Conservation (phyloP, 2,797 vertebrate genomes). For the Hylomyscus alleni region DNA sequence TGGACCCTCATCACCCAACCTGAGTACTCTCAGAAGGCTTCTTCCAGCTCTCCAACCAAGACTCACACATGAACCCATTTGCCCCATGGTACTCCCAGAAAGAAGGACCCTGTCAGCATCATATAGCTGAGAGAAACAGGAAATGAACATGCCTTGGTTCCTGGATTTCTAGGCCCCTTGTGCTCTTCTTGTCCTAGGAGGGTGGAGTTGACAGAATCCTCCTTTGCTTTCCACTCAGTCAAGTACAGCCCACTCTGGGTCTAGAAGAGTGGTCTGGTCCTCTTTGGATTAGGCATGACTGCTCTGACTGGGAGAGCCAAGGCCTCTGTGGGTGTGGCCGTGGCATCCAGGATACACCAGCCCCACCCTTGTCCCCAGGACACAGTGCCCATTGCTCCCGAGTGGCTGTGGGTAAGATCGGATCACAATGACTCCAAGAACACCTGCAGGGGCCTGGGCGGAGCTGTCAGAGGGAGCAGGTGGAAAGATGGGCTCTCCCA, state of each 20-base stretch:
- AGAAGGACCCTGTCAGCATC: background rate
- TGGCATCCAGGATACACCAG: background rate
- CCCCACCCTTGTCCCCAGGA: background rate
- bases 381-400: background rate
- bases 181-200: background rate
- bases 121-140: background rate
- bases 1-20: background rate
- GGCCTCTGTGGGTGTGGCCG: background rate
- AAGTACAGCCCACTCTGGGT: background rate
- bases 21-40: background rate
- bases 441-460: background rate
- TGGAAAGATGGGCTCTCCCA: conserved; percentile 41
- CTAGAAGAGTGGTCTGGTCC: background rate
- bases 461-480: background rate
- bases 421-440: conserved; percentile 67
- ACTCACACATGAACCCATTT: background rate
- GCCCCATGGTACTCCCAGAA: background rate
- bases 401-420: background rate
- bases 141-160: background rate
- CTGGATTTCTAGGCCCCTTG: background rate
- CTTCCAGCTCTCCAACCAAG: background rate
- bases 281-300: background rate
- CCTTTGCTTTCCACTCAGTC: background rate
- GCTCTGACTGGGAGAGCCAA: background rate
- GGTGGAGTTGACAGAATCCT: background rate